Evolutionary conservation across 2,797 vertebrate species (phyloP).

Genomic region (Arnoldichthys spilopterus): DNA sequence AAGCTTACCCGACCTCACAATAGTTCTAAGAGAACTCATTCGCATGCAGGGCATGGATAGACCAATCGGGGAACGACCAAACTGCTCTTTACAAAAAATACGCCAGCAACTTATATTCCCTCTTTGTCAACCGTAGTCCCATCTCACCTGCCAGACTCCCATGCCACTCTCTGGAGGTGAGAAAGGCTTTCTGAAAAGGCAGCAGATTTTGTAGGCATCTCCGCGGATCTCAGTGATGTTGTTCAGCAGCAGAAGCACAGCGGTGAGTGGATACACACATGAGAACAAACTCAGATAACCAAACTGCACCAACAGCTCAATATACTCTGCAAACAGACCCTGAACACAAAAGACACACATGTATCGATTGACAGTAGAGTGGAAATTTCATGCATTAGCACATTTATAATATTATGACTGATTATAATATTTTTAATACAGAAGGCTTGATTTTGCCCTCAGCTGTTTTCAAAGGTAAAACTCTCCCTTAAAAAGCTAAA

Average conservation of each 20-base stretch:
- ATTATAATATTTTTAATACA: background rate
- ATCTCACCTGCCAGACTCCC: conserved; percentile 82
- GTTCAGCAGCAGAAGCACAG: conserved; percentile 80
- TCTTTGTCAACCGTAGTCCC: conserved; percentile 15
- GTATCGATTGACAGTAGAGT: background rate
- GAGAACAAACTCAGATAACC: conserved; percentile 87
- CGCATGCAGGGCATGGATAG: background rate
- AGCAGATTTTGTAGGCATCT: conserved; percentile 83
- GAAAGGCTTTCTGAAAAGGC: conserved; percentile 83
- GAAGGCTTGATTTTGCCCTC: too few relatives aligned
- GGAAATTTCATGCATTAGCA: too few relatives aligned
- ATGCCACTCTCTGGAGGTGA: conserved; percentile 73
- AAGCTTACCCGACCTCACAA: background rate
- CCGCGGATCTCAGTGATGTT: conserved; percentile 83
- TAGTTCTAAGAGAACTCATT: background rate
- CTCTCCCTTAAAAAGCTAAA: too few relatives aligned
- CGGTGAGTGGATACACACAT: conserved; percentile 82
- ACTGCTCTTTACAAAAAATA: too few relatives aligned
- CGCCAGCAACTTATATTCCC: too few relatives aligned
- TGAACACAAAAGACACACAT: conserved; percentile 58
- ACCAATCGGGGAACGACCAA: too few relatives aligned
- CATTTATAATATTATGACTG: background rate
- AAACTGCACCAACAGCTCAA: conserved; percentile 86
- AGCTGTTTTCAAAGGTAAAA: too few relatives aligned
- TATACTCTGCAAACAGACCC: conserved; percentile 85